Evolutionary conservation across 2,797 vertebrate genomes (phyloP).

Genomic region (Hemitrygon akajei): DNA sequence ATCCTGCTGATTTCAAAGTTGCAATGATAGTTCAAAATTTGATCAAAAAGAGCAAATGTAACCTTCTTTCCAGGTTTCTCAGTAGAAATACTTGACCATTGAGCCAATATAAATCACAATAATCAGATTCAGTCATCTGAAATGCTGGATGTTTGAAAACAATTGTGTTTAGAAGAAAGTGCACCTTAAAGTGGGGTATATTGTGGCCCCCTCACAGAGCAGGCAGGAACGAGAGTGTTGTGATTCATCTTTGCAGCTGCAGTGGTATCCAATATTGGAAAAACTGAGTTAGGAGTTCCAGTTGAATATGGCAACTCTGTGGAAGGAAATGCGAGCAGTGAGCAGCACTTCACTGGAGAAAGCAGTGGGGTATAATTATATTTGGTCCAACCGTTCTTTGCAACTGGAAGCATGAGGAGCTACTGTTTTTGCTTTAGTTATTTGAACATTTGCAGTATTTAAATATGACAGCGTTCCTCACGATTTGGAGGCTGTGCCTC

Average conservation of each 20-base stretch:
- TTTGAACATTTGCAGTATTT: neutral
- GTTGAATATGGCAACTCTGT: neutral
- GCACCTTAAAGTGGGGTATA: neutral
- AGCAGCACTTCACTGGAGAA: neutral
- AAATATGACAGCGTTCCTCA: neutral
- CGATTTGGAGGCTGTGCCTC: neutral
- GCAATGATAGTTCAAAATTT: neutral
- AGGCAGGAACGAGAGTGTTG: neutral
- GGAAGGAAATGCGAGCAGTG: neutral
- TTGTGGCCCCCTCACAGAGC: neutral
- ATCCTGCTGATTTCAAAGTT: neutral
- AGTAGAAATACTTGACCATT: neutral
- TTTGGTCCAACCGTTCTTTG: neutral
- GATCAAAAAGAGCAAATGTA: neutral
- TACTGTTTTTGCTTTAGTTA: neutral
- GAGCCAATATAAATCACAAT: neutral
- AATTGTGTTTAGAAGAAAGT: neutral
- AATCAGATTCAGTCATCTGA: neutral
- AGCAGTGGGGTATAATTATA: neutral
- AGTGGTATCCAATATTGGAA: neutral
- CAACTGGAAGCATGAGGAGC: neutral
- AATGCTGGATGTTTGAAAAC: neutral
- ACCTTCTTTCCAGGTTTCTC: neutral
- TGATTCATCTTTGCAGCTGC: neutral
- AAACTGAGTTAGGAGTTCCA: neutral